Evolutionary conservation across 2,888 invertebrate genomes (phyloP), one percentile per base, ranked within the genome.

Genomic region (Stenotaenia linearis): DNA sequence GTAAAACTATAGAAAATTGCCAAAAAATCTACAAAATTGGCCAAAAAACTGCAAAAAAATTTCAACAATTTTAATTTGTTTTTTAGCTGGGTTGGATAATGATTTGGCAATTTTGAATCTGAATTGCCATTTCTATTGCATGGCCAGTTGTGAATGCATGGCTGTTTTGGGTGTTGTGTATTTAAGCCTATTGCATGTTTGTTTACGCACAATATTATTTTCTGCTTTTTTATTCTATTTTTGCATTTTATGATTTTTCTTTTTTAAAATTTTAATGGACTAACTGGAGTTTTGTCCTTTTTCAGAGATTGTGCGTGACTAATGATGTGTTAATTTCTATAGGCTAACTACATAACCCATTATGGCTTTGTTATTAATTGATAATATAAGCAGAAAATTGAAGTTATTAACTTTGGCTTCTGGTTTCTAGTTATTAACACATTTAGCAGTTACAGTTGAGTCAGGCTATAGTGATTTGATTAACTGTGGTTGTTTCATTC

Each of bases 121-220:
- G 9, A 12, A 37, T 40, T 40, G 1, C n/a, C n/a, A 9, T 40
- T 40, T 40, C 1, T 1, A 15, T 10, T 4, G 40, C 5, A 40
- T 40, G 40, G n/a, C 15, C 15, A 25, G 10, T 50, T 37, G 35
- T 3, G 2, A 56, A 10, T 69, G 69, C 69, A 69, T 69, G 69
- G 69, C 87, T 86, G 87, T 87, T 87, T 88, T 84, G 86, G 85
- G 85, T 84, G 82, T 84, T 84, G 86, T 86, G 85, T 81, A 82
- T 82, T 83, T 81, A 82, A 28, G 23, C 69, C 25, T n/a, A 69
- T 69, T 28, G 69, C 69, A 28, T 69, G 84, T 82, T 82, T 81
- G 82, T 81, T 81, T 83, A 79, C 82, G 83, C 82, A 82, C 82
- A 81, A 75, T 76, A 80, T 79, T 75, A 79, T 78, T 56, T 28